Percentiles rank a stretch among this genome's conserved stretches.
These are phyloP conservation scores for Okamejei kenojei DNA, from an alignment of 2,797 vertebrate genomes.

Conservation along the genomic window DNA sequence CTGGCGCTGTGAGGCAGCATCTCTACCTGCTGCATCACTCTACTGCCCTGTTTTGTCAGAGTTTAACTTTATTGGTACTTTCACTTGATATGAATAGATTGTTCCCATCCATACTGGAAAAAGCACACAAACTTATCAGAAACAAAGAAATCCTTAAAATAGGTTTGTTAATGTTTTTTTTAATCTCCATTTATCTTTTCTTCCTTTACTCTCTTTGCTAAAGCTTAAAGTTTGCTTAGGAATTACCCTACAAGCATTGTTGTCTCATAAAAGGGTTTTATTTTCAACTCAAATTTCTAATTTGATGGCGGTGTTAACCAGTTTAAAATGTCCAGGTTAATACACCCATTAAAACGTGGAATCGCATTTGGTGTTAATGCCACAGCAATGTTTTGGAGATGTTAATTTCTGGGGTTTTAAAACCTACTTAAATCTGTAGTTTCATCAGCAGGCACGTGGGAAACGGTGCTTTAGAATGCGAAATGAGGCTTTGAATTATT, in stretches of 20 bases:
- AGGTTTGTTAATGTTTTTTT: background rate
- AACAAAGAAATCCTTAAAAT: background rate
- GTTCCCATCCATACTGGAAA: background rate
- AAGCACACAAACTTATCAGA: background rate
- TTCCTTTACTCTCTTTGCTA: background rate
- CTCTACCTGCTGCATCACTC: no score
- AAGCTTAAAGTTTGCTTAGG: background rate
- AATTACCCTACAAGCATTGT: background rate
- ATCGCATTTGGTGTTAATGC: background rate
- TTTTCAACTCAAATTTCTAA: background rate
- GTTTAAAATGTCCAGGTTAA: background rate
- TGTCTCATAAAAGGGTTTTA: background rate
- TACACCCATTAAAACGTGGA: background rate
- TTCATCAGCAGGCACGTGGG: background rate
- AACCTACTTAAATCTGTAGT: background rate
- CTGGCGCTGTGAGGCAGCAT: no score
- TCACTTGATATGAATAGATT: no score
- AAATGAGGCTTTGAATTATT: slow-evolving; percentile 3
- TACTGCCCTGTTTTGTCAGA: no score
- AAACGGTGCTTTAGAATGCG: slow-evolving; percentile 1
- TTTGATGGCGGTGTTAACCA: slow-evolving; percentile 20
- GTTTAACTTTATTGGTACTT: no score
- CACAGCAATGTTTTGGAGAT: background rate
- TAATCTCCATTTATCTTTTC: background rate
- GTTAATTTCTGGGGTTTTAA: background rate